Percentiles rank a stretch among this genome's conserved stretches.
These are phyloP conservation scores for Leptocoma aspasia DNA, from an alignment of 2,113 vertebrate species.

Conservation along the genomic window DNA sequence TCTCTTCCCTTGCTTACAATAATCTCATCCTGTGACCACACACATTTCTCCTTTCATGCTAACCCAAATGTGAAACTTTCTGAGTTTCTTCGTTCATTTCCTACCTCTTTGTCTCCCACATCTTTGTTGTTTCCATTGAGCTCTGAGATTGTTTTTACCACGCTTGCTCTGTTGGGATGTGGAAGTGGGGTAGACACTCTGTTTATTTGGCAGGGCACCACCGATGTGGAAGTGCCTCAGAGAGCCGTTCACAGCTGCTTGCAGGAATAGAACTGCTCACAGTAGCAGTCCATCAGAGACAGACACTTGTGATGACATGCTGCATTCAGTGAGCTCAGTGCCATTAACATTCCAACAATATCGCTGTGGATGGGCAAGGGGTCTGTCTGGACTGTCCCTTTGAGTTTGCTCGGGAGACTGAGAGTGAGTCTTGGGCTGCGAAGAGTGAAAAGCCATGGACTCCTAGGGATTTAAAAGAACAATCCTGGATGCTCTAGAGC, in stretches of 20 bases:
- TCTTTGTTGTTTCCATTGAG: conserved; percentile 13
- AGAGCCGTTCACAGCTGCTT: background rate
- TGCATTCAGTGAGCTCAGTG: background rate
- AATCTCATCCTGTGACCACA: background rate
- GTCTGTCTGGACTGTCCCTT: background rate
- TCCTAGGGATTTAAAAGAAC: background rate
- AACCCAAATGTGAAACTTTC: background rate
- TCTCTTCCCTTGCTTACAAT: background rate
- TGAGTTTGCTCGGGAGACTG: background rate
- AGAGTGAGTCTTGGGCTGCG: background rate
- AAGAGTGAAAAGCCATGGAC: background rate
- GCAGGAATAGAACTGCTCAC: conserved; percentile 8
- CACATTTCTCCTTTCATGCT: background rate
- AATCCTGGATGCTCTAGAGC: background rate
- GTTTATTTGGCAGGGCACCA: conserved; percentile 5
- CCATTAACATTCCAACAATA: background rate
- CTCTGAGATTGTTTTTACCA: background rate
- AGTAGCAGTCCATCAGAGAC: background rate
- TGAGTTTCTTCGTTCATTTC: conserved; percentile 27
- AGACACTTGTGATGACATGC: background rate
- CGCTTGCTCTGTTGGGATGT: background rate
- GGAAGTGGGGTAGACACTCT: background rate
- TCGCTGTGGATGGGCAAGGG: background rate
- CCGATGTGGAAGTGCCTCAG: background rate
- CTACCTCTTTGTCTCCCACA: background rate